Evolutionary conservation across 2,797 vertebrate genomes (phyloP), one percentile per base, ranked within the genome.

Genomic region (Meda fulgida): DNA sequence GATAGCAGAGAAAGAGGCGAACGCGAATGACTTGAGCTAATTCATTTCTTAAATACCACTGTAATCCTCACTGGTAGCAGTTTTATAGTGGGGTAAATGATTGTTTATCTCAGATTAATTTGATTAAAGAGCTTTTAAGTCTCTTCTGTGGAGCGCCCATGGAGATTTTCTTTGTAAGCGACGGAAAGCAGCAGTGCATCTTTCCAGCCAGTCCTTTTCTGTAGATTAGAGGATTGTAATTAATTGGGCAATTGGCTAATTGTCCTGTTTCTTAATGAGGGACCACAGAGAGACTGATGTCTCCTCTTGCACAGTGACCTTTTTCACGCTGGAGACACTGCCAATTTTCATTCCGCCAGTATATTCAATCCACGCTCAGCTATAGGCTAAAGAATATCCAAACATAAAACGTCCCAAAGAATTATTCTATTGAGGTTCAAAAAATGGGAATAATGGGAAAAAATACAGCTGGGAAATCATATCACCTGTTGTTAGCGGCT

Each of bases 51-150:
- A 91, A 87, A 91, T 90, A 90, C 84, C 87, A 91, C 90, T 93
- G 91, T 93, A 94, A 94, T 93, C 92, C 92, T 91, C 89, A 92
- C 92, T 93, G 87, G 91, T 90, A 94, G 92, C 89, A 88, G 90
- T 92, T 94, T 92, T 88, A 88, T 90, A 91, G 92, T 86, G 79
- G 90, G 88, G 92, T 90, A 92, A 94, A 93, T 87, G 88, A 91
- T 93, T 94, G 94, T 94, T 94, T 94, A 95, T 95, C 92, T 92
- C 86, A 92, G 92, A 94, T 94, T 93, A 93, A 94, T 94, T 93
- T 90, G 93, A 94, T 95, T 93, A 94, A 92, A 93, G 92, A 91
- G 90, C 92, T 92, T 92, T 94, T 92, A 93, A 94, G 92, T 93
- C 92, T 90, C 91, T 91, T 85, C 89, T 91, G 90, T 86, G 90